A percentile compares a stretch with the other conserved stretches of the same genome.
Conservation (phyloP, 2,888 invertebrate species). For the Acanthosepion esculentum region DNA sequence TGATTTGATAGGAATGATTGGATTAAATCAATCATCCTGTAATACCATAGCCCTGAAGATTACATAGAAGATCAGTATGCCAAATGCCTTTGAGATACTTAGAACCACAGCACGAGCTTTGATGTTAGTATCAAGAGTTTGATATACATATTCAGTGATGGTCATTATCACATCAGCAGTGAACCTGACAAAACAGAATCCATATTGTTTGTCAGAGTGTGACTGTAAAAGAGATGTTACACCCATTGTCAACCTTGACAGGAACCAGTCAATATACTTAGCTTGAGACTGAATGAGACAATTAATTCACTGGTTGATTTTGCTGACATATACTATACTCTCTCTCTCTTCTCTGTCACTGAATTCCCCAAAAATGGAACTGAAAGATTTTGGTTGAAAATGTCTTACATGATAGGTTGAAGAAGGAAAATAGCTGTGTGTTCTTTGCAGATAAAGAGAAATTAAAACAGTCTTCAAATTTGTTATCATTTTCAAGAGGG, state of each 20-base stretch:
- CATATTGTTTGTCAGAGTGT: too few relatives aligned
- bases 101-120: too few relatives aligned
- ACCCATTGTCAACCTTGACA: not conserved
- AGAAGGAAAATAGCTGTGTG: not conserved
- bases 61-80: too few relatives aligned
- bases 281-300: not conserved
- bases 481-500: slow-evolving; percentile 12
- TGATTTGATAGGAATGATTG: too few relatives aligned
- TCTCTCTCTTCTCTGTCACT: too few relatives aligned
- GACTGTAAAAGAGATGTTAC: not conserved
- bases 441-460: not conserved
- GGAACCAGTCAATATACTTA: not conserved
- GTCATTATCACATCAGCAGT: too few relatives aligned
- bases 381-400: not conserved
- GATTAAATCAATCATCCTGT: too few relatives aligned
- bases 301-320: not conserved
- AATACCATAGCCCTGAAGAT: too few relatives aligned
- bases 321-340: not conserved
- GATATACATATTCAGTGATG: too few relatives aligned
- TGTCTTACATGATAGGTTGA: not conserved
- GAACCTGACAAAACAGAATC: too few relatives aligned
- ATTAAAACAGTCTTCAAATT: slow-evolving; percentile 21
- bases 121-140: too few relatives aligned
- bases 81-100: too few relatives aligned
- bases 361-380: not conserved